Base-by-base conservation (phyloP, 2,888 invertebrate species). In the Lasius fuliginosus region DNA sequence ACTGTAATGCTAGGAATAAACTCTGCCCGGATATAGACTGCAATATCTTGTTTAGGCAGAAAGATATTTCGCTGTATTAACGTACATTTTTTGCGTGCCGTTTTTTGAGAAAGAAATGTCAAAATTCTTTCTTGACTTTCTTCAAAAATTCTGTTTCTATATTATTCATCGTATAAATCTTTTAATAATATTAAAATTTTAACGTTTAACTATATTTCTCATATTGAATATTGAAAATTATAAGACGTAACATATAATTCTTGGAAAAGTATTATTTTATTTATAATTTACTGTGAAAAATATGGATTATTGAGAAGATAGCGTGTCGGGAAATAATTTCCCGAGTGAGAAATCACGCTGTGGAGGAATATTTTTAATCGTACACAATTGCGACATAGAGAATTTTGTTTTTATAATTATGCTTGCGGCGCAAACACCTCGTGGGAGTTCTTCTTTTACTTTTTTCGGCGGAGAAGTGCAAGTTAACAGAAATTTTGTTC, bases 401-500 rank as follows among this genome's bases (percentile, higher is more conserved):
- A 53, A 56, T 68, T 68, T 36, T 23, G 53, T n/a, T 71, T 71
- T 79, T 36, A 68, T 9, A 36, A 64, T 77, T 42, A 11, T 40
- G 30, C 69, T 42, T 27, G 42, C 6, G 23, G 56, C n/a, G 36
- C 67, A 27, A 27, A 36, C 15, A 9, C 4, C 36, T 53, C 33
- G 36, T 23, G 12, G 27, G 27, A 27, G 15, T 6, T 11, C 23
- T 42, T 33, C 12, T 58, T 69, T 69, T 42, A 33, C 6, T n/a
- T 58, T 71, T 81, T 73, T 60, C 12, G 18, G 6, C n/a, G 18
- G 18, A 46, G n/a, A 73, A 73, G 23, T 46, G 79, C 42, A 42
- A 65, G 15, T 79, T 71, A 79, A 73, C 46, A 60, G 46, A 81
- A 81, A 81, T 79, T 77, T 30, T 3, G 15, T 8, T 40, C 58